phyloP scores from a whole-genome alignment of 2,888 invertebrate species.

The Neoascia interrupta region DNA sequence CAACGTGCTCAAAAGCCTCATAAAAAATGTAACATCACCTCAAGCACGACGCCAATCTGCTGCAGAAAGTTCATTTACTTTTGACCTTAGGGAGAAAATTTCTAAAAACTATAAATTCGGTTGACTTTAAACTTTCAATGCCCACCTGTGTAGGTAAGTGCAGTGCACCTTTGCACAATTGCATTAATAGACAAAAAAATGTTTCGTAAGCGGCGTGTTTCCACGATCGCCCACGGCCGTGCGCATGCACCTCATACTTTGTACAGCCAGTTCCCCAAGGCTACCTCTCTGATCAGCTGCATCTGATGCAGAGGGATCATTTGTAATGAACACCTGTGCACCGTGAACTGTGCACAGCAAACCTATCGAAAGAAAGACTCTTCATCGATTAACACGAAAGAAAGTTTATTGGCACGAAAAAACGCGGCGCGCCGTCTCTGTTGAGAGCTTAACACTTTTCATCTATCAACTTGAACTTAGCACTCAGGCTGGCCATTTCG shows the following conservation, averaged over 20 bases:
- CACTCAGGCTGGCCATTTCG: no score
- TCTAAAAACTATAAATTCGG: not conserved
- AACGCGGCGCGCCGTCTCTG: no score
- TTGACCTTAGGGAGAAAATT: conserved; percentile 36
- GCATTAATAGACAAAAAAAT: conserved; percentile 2
- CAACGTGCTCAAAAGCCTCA: no score
- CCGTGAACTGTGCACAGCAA: not conserved
- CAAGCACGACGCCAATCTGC: not conserved
- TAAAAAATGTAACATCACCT: no score
- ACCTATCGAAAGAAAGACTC: conserved; percentile 9
- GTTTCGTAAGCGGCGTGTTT: no score
- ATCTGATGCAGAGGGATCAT: conserved; percentile 19
- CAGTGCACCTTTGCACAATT: no score
- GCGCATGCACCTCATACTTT: no score
- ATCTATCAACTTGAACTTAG: no score
- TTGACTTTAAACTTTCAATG: not conserved
- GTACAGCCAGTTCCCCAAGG: no score
- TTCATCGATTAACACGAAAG: conserved; percentile 27
- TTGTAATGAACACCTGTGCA: conserved; percentile 43
- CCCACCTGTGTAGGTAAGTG: not conserved
- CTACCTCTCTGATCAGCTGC: not conserved
- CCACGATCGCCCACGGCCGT: no score
- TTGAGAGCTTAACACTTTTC: no score
- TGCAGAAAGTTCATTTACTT: conserved; percentile 29
- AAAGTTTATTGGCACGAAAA: conserved; percentile 39